A percentile compares a stretch with the other conserved stretches of the same genome.
Evolutionary conservation across 2,113 vertebrate genomes (phyloP).

Genomic region (Rhinoptilus africanus): DNA sequence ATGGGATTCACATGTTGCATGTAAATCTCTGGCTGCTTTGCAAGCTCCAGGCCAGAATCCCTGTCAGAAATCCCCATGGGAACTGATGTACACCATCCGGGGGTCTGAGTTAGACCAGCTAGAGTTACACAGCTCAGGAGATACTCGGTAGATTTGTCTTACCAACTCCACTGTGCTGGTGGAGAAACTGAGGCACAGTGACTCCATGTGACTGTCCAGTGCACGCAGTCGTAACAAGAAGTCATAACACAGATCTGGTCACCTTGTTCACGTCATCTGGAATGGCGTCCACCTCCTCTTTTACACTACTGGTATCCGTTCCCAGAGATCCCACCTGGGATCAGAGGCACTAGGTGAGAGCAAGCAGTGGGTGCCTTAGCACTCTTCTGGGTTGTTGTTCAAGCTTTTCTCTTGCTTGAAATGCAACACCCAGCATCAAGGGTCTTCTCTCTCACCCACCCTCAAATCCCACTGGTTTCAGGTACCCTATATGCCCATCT

Average conservation of each 20-base stretch:
- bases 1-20: not conserved
- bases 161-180: not conserved
- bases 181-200: not conserved
- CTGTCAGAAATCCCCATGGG: not conserved
- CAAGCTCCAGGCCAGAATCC: not conserved
- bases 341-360: not conserved
- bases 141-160: not conserved
- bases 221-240: fast-evolving
- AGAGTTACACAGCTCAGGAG: not conserved
- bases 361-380: not conserved
- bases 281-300: not conserved
- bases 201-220: not conserved
- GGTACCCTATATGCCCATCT: not conserved
- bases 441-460: not conserved
- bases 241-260: not conserved
- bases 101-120: not conserved
- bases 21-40: not conserved
- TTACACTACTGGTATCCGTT: not conserved
- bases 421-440: not conserved
- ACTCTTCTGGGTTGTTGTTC: not conserved
- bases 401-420: not conserved
- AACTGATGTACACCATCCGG: not conserved
- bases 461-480: not conserved
- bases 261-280: not conserved
- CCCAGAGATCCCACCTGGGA: not conserved